Base-by-base conservation (phyloP, 2,113 vertebrate genomes). In the Todiramphus chloris region DNA sequence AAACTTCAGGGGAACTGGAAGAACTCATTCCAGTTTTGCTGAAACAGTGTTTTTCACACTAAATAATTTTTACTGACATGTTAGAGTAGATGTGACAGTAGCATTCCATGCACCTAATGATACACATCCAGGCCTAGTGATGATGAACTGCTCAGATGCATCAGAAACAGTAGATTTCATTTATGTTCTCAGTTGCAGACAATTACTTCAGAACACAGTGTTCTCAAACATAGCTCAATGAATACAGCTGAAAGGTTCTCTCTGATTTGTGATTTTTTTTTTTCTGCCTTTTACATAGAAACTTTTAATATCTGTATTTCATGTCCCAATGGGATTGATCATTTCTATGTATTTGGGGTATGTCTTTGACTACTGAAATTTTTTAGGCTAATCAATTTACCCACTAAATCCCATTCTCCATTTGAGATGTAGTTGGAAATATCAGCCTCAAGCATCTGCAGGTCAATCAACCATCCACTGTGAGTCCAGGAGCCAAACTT, bases 401-500 rank as follows among this genome's bases (percentile, higher is more conserved):
- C 99, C n/a, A 99, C 98, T 75, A 99, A 98, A 94, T 99, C 99
- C 99, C 99, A 99, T 96, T 99, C 99, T 77, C 99, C 99, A 28
- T 99, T 99, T 59, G 98, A 98, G 78, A 99, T 99, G 96, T 99
- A 99, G 83, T 98, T 98, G 27, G 99, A 99, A 93, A 98, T 97
- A 96, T 99, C 99, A 46, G 98, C 99, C 10, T 99, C 98, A 5
- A 99, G 98, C 98, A 99, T 99, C 94, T 99, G 99, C 74, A 99
- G 98, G 87, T 99, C 99, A 94, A 99, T 97, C 74, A 99, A 92
- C 99, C 99, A 99, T 76, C 99, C 99, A 24, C 99, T 99, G 95
- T 99, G 97, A 15, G 99, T 99, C 99, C 99, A 99, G 33, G 99
- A 99, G 69, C 99, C 99, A 92, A 99, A 99, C 96, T 99, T 99